Base-by-base conservation (phyloP, 2,888 invertebrate genomes). In the Ferdinandea cuprea region DNA sequence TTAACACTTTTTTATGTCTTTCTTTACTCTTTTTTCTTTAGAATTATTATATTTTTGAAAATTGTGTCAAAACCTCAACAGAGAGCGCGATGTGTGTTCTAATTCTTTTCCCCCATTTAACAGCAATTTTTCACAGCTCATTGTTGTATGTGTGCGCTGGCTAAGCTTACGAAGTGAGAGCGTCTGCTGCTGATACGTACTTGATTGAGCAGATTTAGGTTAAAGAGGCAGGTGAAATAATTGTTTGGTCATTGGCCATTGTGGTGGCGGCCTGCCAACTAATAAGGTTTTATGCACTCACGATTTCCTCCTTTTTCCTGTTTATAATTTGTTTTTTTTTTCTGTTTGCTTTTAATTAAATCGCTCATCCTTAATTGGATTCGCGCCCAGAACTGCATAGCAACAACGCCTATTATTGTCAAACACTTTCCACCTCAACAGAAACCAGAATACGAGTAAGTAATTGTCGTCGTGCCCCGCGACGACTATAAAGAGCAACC, bases 281-380 rank as follows among this genome's bases (percentile, higher is more conserved):
- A 48, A 50, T 56, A 65, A 59, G n/a, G n/a, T n/a, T 58, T 40
- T 37, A 6, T 30, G 42, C 40, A 35, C 44, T 76, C 28, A 61
- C 21, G 19, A 19, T 54, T 59, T 37, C n/a, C 68, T 68, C 54
- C 44, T 46, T 46, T 52, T 77, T 69, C 69, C 69, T 68, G 66
- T 68, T 59, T 42, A 28, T 8, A 69, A 77, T 54, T 61, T 69
- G 68, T 68, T 69, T 69, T 69, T 68, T n/a, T n/a, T n/a, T n/a
- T n/a, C n/a, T n/a, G n/a, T n/a, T n/a, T n/a, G n/a, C n/a, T n/a
- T n/a, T n/a, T n/a, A n/a, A n/a, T n/a, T n/a, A n/a, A n/a, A n/a
- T n/a, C n/a, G n/a, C 46, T 61, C 54, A 68, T 61, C 46, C 46
- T 56, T 69, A 69, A 77, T 77, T 77, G 61, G 76, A 69, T 69